Evolutionary conservation across 2,797 vertebrate genomes (phyloP).

Genomic region (Leptoclinus maculatus): DNA sequence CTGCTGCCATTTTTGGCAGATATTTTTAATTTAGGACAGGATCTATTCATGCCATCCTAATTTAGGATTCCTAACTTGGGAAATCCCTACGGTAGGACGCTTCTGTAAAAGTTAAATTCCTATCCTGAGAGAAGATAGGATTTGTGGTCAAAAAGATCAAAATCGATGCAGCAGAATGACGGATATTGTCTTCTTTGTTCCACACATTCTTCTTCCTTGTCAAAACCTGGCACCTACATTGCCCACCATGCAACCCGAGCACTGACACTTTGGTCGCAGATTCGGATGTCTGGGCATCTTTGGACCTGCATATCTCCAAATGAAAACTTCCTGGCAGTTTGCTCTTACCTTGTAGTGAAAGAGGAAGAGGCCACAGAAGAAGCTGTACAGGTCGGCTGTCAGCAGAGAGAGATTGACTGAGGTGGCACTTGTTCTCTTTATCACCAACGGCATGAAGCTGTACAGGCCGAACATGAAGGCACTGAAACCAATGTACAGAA

Average conservation of each 20-base stretch:
- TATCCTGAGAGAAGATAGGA: neutral
- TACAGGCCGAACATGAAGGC: slow-evolving; percentile 97
- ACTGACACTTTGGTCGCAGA: neutral
- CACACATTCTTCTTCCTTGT: neutral
- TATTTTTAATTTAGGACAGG: neutral
- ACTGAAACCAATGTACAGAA: slow-evolving; percentile 93
- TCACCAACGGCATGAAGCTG: slow-evolving; percentile 96
- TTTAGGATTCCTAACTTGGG: neutral
- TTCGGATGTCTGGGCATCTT: neutral
- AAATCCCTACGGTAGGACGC: neutral
- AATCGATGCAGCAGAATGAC: neutral
- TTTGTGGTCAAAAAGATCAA: neutral
- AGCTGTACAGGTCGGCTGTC: slow-evolving; percentile 93
- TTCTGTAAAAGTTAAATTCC: neutral
- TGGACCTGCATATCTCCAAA: neutral
- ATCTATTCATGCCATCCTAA: neutral
- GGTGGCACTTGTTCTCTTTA: slow-evolving; percentile 94
- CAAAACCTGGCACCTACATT: neutral
- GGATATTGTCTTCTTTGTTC: neutral
- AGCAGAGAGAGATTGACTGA: slow-evolving; percentile 94
- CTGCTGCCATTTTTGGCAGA: neutral
- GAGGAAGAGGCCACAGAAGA: slow-evolving; percentile 94
- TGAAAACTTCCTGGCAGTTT: neutral
- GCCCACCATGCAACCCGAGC: neutral
- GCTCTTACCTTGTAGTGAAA: slow-evolving; percentile 93